Evolutionary conservation across 2,797 vertebrate species (phyloP).

Genomic region (Syndactyla subalaris): DNA sequence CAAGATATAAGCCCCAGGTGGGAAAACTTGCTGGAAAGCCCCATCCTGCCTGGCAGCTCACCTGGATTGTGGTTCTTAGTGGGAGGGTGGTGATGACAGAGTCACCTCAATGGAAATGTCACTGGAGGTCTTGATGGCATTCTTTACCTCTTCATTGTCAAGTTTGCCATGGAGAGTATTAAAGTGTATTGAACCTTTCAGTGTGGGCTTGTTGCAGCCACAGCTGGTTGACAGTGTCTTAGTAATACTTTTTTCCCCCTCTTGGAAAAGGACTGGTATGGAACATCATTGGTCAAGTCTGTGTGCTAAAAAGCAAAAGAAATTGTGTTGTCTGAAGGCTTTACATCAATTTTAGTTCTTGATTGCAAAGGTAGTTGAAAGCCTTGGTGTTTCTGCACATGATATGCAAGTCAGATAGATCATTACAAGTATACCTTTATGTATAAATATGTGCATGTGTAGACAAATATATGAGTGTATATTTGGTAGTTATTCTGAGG

Average conservation of each 20-base stretch:
- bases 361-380: background rate
- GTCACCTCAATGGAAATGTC: background rate
- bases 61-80: rapidly evolving
- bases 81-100: background rate
- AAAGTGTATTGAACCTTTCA: background rate
- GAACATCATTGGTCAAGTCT: background rate
- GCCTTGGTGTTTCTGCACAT: background rate
- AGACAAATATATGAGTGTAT: background rate
- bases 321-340: background rate
- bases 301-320: background rate
- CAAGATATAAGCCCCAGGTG: background rate
- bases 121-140: background rate
- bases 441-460: rapidly evolving
- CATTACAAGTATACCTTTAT: background rate
- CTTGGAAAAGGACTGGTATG: background rate
- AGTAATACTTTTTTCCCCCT: background rate
- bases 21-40: background rate
- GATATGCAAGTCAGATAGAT: background rate
- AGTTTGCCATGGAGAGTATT: background rate
- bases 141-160: background rate
- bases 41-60: background rate
- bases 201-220: background rate
- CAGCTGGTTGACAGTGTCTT: background rate
- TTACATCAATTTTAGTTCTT: background rate
- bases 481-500: background rate